Conservation (phyloP, 1,140 invertebrate genomes). For the Leptopilina clavipes region DNA sequence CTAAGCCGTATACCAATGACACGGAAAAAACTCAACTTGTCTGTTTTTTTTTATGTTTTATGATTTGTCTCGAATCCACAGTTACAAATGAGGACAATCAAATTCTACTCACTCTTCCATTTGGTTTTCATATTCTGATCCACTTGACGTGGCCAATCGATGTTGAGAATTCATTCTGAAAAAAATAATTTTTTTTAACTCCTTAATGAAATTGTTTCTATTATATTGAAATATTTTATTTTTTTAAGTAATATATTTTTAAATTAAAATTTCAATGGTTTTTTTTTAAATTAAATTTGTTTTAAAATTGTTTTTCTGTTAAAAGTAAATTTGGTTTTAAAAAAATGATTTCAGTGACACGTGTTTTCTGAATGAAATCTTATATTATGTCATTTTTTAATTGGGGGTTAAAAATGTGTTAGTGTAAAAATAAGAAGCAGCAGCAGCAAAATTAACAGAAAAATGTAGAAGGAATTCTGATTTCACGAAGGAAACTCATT, state of each 20-base stretch:
- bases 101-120: conserved; percentile 82
- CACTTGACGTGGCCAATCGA: conserved; percentile 83
- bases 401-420: background rate
- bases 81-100: conserved; percentile 26
- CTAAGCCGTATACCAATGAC: conserved; percentile 29
- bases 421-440: conserved; percentile 12
- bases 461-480: conserved; percentile 40
- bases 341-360: background rate
- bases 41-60: conserved; percentile 3
- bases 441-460: conserved; percentile 10
- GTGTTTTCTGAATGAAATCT: background rate
- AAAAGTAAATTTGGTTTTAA: too few species aligned
- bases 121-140: conserved; percentile 88
- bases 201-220: background rate
- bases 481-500: conserved; percentile 60
- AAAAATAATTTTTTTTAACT: background rate
- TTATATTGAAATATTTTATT: background rate
- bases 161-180: background rate
- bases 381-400: background rate
- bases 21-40: conserved; percentile 2
- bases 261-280: too few species aligned
- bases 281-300: too few species aligned
- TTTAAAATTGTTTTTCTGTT: too few species aligned
- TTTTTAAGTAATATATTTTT: background rate
- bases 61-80: conserved; percentile 31